Percentiles rank a stretch among this genome's conserved stretches.
These are phyloP conservation scores for Hystrix brachyura DNA, from an alignment of 2,113 vertebrate species.

Conservation along the genomic window DNA sequence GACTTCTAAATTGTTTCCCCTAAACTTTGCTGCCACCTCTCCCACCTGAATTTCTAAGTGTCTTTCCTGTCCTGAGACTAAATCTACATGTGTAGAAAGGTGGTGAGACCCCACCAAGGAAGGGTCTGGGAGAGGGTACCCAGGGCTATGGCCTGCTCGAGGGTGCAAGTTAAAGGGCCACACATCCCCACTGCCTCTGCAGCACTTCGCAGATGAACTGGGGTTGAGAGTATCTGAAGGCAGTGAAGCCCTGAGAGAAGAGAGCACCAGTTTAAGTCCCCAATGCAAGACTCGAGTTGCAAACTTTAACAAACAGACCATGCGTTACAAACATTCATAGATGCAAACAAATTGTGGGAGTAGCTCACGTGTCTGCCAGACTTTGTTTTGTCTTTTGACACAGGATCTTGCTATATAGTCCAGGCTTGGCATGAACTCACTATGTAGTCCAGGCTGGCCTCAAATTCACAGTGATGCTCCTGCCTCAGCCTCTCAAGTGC, in stretches of 20 bases:
- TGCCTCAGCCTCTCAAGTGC: not conserved
- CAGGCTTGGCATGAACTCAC: not conserved
- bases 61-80: not conserved
- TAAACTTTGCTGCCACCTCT: not conserved
- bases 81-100: not conserved
- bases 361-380: not conserved
- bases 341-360: not conserved
- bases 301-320: not conserved
- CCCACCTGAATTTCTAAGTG: not conserved
- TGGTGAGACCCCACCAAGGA: not conserved
- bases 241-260: not conserved
- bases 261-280: not conserved
- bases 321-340: not conserved
- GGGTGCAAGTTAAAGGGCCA: not conserved
- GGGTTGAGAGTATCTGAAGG: not conserved
- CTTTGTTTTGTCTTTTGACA: not conserved
- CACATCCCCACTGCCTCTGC: accelerated
- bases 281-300: not conserved
- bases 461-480: not conserved
- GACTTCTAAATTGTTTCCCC: not conserved
- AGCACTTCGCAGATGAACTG: not conserved
- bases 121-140: not conserved
- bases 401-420: not conserved
- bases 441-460: not conserved
- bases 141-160: accelerated